These are phyloP conservation scores for Crambe crambe DNA, from an alignment of 37 sponge, comb jelly and placozoan species.

Conservation along the genomic window DNA sequence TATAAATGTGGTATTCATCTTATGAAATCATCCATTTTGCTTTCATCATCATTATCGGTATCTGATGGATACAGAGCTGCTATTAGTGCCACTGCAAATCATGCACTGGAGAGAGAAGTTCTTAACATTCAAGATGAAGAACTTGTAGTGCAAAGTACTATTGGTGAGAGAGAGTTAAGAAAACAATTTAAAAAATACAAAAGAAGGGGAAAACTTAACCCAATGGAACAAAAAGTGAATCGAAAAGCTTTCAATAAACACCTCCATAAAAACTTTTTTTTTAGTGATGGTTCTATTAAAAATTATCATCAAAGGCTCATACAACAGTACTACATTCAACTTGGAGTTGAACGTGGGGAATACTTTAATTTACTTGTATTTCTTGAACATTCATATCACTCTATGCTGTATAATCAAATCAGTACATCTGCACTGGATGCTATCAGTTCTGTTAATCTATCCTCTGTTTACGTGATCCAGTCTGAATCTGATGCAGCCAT, in stretches of 20 bases:
- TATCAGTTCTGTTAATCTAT: background rate
- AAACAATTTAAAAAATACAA: background rate
- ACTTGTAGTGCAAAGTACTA: background rate
- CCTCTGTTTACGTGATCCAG: background rate
- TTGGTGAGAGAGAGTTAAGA: background rate
- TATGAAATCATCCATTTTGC: background rate
- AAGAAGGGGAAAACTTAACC: background rate
- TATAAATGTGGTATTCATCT: conserved; percentile 23
- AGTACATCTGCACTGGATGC: background rate
- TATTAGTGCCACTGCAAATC: too few species aligned
- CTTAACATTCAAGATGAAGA: background rate
- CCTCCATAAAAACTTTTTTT: background rate
- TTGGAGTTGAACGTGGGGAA: background rate
- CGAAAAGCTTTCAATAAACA: background rate
- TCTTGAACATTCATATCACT: background rate
- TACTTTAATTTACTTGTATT: too few species aligned
- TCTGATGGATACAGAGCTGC: background rate
- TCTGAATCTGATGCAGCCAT: background rate
- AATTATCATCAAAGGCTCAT: too few species aligned
- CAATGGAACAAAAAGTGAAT: background rate
- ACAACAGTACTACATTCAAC: background rate
- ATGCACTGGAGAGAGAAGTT: background rate
- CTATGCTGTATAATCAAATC: background rate
- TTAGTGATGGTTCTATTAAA: too few species aligned
- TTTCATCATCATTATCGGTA: conserved; percentile 18